Conservation (phyloP, 2,797 vertebrate species). For the Hippoglossus hippoglossus region DNA sequence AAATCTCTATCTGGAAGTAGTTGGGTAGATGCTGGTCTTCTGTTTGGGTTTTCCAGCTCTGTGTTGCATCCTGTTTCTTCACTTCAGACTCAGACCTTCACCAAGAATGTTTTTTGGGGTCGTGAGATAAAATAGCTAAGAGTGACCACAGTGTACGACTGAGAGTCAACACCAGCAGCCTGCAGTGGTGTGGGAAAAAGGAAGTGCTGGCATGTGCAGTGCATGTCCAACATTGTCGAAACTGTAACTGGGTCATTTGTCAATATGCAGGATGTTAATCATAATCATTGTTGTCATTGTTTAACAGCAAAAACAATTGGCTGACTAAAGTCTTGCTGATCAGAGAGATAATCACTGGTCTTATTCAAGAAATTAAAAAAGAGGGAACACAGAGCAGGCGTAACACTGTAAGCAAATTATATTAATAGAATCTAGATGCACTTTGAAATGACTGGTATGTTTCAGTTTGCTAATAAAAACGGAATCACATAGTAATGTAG, state of each 20-base stretch:
- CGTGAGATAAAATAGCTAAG: neutral
- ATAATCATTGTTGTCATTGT: constrained; percentile 13
- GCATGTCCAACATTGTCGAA: constrained; percentile 11
- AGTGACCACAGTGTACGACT: neutral
- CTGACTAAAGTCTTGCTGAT: neutral
- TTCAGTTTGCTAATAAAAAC: neutral
- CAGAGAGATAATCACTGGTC: neutral
- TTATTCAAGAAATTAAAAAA: too few species aligned
- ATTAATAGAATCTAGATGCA: too few species aligned
- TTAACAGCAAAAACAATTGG: constrained; percentile 3
- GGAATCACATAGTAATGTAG: constrained; percentile 1
- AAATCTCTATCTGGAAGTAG: neutral
- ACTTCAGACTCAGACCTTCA: neutral
- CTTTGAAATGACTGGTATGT: neutral
- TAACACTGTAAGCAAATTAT: too few species aligned
- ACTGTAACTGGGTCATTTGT: constrained; percentile 40
- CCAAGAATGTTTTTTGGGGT: neutral
- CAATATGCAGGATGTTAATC: constrained; percentile 20
- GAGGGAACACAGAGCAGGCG: too few species aligned
- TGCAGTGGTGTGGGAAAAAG: constrained; percentile 29
- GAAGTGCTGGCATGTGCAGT: constrained; percentile 35
- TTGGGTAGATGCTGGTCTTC: neutral
- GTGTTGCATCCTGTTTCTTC: neutral
- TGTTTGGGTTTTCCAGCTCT: neutral
- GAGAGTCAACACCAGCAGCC: constrained; percentile 13